Percentiles rank a stretch among this genome's conserved stretches.
Evolutionary conservation across 1,140 invertebrate species (phyloP).

Genomic region (Cyrtorhinus lividipennis): DNA sequence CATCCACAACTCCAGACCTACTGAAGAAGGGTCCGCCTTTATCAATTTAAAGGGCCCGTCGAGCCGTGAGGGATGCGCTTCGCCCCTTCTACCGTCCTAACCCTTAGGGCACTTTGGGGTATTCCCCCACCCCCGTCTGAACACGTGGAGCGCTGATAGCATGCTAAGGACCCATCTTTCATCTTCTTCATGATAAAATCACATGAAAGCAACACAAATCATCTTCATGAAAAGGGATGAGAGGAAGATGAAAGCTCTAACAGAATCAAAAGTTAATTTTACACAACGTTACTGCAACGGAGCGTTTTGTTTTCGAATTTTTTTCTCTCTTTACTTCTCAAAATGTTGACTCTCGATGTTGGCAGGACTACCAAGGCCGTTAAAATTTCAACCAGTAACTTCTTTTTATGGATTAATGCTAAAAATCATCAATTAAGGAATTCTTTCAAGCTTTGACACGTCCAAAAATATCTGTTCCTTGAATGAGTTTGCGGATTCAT

Average conservation of each 20-base stretch:
- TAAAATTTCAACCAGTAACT: too few relatives aligned
- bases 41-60: not conserved
- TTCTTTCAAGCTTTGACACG: too few relatives aligned
- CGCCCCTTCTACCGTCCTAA: not conserved
- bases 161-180: conserved; percentile 3
- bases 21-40: not conserved
- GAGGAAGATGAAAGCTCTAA: not conserved
- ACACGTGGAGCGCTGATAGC: conserved; percentile 6
- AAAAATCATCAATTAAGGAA: too few relatives aligned
- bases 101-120: not conserved
- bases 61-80: not conserved
- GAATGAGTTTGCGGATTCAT: too few relatives aligned
- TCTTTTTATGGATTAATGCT: too few relatives aligned
- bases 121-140: not conserved
- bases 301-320: too few relatives aligned
- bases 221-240: not conserved
- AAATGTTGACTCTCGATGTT: too few relatives aligned
- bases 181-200: conserved; percentile 9
- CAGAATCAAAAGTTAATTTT: not conserved
- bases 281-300: too few relatives aligned
- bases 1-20: not conserved
- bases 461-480: too few relatives aligned
- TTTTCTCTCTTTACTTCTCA: too few relatives aligned
- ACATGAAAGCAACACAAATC: conserved; percentile 4
- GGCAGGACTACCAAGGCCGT: too few relatives aligned